A percentile compares a stretch with the other conserved stretches of the same genome.
phyloP scores from a whole-genome alignment of 1,140 invertebrate genomes.

The Drosophila sucinea region DNA sequence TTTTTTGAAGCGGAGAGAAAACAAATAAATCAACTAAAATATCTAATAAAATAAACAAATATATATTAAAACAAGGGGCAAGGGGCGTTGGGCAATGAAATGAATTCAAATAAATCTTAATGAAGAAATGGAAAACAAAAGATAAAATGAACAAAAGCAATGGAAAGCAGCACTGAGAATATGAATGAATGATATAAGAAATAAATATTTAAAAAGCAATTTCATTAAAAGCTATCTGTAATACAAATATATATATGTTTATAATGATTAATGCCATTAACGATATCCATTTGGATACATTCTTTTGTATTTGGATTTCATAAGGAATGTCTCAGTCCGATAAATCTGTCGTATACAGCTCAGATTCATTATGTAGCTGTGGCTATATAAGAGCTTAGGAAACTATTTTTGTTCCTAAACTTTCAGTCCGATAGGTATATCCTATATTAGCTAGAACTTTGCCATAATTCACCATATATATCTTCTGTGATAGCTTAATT shows the following conservation, averaged over 20 bases:
- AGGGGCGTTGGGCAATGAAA: conserved; percentile 12
- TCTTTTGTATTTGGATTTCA: no score
- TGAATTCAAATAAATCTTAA: neutral
- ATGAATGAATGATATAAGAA: neutral
- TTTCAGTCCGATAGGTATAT: no score
- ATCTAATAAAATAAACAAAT: conserved; percentile 24
- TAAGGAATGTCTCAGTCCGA: no score
- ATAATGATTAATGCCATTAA: neutral
- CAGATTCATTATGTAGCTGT: no score
- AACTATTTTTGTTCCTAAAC: no score
- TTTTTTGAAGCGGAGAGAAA: neutral
- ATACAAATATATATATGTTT: neutral
- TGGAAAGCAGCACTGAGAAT: neutral
- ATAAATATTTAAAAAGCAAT: no score
- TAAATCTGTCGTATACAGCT: no score
- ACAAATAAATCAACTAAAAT: conserved; percentile 11
- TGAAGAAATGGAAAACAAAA: neutral
- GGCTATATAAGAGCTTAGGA: no score
- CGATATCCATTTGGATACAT: no score
- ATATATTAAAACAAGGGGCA: neutral
- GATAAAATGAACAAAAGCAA: neutral
- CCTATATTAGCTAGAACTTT: no score
- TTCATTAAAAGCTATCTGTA: neutral
- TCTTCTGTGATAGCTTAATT: no score
- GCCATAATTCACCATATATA: no score